Conservation (phyloP, 2,797 vertebrate genomes). For the Acipenser transmontanus region DNA sequence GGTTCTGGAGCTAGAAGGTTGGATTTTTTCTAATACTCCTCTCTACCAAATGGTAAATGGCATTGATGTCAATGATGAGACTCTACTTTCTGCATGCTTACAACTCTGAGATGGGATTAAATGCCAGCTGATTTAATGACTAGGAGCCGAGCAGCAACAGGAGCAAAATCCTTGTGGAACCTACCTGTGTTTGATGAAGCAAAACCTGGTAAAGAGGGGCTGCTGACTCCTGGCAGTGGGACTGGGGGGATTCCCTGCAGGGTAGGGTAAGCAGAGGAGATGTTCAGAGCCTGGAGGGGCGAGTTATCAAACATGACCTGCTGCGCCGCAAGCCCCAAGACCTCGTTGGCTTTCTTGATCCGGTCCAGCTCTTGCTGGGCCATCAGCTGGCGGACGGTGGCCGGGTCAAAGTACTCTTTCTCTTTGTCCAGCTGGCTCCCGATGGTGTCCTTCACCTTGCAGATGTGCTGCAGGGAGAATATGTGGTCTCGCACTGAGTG, state of each 20-base stretch:
- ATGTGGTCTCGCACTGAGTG: constrained; percentile 98
- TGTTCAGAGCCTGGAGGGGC: constrained; percentile 91
- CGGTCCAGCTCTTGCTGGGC: constrained; percentile 98
- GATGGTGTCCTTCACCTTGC: constrained; percentile 98
- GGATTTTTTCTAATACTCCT: background rate
- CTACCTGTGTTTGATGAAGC: constrained; percentile 97
- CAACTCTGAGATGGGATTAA: background rate
- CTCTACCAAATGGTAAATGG: background rate
- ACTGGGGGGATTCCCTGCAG: constrained; percentile 96
- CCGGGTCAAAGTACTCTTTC: constrained; percentile 98
- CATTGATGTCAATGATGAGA: background rate
- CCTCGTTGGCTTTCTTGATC: constrained; percentile 98
- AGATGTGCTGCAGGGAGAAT: constrained; percentile 98
- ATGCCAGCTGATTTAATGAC: constrained; percentile 1
- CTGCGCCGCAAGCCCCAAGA: constrained; percentile 87
- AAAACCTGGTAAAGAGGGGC: constrained; percentile 92
- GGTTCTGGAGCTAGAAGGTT: too few species aligned
- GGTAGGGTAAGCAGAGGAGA: constrained; percentile 86
- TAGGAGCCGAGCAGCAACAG: constrained; percentile 8
- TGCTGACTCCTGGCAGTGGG: constrained; percentile 92
- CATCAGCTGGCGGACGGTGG: constrained; percentile 97
- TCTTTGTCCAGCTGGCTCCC: constrained; percentile 98
- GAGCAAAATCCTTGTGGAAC: constrained; percentile 24
- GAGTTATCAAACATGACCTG: constrained; percentile 90
- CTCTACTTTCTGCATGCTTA: background rate